phyloP scores from a whole-genome alignment of 2,888 invertebrate species.

The Ptychoptera contaminata region DNA sequence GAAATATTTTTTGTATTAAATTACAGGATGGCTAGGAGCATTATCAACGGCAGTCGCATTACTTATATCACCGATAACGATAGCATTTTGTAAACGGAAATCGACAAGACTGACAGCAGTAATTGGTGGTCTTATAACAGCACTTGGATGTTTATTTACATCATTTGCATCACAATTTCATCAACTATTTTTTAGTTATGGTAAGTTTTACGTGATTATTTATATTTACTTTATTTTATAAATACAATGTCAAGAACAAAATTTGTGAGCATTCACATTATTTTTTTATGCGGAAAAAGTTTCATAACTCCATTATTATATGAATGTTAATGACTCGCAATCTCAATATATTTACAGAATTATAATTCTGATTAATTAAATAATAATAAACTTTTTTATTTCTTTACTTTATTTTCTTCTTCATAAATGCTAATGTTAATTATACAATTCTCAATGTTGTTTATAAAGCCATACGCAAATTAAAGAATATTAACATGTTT shows the following conservation, averaged over 20 bases:
- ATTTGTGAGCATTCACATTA: too few species aligned
- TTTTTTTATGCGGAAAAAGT: too few species aligned
- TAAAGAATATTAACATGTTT: too few species aligned
- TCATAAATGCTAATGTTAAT: too few species aligned
- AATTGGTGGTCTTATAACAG: conserved; percentile 70
- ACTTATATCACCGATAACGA: conserved; percentile 67
- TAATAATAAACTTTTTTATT: too few species aligned
- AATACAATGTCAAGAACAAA: background rate
- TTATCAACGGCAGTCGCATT: conserved; percentile 63
- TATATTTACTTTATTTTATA: background rate
- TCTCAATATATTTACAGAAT: too few species aligned
- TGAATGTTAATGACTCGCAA: too few species aligned
- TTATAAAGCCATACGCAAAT: too few species aligned
- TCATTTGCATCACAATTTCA: conserved; percentile 82
- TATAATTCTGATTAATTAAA: too few species aligned
- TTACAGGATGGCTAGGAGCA: conserved; percentile 74
- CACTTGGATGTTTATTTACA: conserved; percentile 75
- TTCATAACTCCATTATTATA: too few species aligned
- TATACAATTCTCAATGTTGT: too few species aligned
- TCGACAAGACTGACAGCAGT: conserved; percentile 79
- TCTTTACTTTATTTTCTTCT: too few species aligned
- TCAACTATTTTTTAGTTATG: conserved; percentile 76
- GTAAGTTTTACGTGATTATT: conserved; percentile 21
- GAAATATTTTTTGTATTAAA: conserved; percentile 12
- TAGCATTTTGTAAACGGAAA: conserved; percentile 70